Conservation (phyloP, 2,113 vertebrate species). For the crab-eating macaque (Macaca fascicularis) region T2T-MFA8v1.1 NC_088388.1:41002001-41002500, state of each 20-base stretch:
- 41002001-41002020: constrained; percentile 66
- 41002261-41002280: not conserved
- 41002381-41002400: not conserved
- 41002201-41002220: not conserved
- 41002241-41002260: not conserved
- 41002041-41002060: constrained; percentile 50
- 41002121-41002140: not conserved
- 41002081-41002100: not conserved
- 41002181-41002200: not conserved
- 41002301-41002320: not conserved
- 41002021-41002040: constrained; percentile 31
- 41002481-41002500: not conserved
- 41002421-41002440: not conserved
- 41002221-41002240: not conserved
- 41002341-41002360: not conserved
- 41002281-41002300: not conserved
- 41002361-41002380: not conserved
- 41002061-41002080: not conserved
- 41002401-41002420: not conserved
- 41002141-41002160: not conserved
- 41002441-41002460: not conserved
- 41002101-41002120: not conserved
- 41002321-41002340: not conserved
- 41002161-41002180: not conserved
- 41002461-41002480: not conserved